Evolutionary conservation across 2,113 vertebrate genomes (phyloP).

Genomic region (Pangasianodon gigas): DNA sequence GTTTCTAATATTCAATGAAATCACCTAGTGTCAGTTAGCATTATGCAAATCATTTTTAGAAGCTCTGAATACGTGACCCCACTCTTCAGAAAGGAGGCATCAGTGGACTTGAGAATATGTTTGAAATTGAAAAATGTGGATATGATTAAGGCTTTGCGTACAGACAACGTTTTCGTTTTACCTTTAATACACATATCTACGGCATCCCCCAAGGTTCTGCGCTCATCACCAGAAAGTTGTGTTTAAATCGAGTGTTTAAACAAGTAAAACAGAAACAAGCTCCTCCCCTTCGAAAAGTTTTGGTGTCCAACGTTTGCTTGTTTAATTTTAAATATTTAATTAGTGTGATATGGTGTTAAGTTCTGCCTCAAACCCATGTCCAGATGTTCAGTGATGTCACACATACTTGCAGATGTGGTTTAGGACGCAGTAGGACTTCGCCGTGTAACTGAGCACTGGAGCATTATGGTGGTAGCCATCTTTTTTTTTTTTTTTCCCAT

Average conservation of each 20-base stretch:
- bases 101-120: not conserved
- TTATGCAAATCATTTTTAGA: not conserved
- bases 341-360: not conserved
- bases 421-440: not conserved
- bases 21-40: not conserved
- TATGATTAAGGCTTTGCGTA: slow-evolving; percentile 28
- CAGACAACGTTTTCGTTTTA: not conserved
- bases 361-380: not conserved
- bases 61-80: not conserved
- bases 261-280: not conserved
- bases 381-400: not conserved
- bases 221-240: not conserved
- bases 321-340: not conserved
- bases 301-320: not conserved
- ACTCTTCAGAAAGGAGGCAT: not conserved
- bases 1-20: not conserved
- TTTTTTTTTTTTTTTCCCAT: not conserved
- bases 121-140: not conserved
- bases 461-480: not conserved
- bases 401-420: not conserved
- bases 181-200: not conserved
- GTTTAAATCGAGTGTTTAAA: not conserved
- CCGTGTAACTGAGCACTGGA: not conserved
- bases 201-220: slow-evolving; percentile 8
- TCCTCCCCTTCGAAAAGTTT: not conserved